Base-by-base conservation (phyloP, 2,113 vertebrate species). In the Riparia riparia region DNA sequence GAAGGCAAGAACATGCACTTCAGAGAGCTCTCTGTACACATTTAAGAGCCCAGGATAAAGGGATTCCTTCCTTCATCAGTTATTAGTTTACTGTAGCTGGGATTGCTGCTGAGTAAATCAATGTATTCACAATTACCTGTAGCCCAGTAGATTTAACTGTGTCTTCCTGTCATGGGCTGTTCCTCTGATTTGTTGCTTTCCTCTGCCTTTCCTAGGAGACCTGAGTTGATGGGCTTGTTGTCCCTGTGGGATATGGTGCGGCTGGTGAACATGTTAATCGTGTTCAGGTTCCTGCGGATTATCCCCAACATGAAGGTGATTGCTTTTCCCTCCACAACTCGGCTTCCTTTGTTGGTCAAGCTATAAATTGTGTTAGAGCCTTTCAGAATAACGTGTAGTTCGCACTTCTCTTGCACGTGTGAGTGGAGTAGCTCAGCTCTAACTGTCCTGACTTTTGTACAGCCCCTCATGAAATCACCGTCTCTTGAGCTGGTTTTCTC, bases 161-260 rank as follows among this genome's bases (percentile, higher is more conserved):
- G 14, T 41, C 41, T 51, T 71, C 49, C 32, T 93, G n/a, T 69
- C 49, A 0, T 9, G 32, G 22, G 5, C 32, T 83, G 11, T 29
- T 82, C 31, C 31, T 84, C 77, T 85, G 26, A 89, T 25, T 31
- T 53, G 8, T 66, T 78, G 0, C 22, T 42, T 81, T 80, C 13
- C 32, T 47, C 37, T 6, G 1, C 64, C 25, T 92, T 60, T 96
- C 32, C 21, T 82, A 99, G 99, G 99, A 97, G 96, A 53, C 98
- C 98, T 0, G 95, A 97, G 28, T 37, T 96, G 45, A 82, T 85
- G 65, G 97, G 97, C 4, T 57, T 98, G 17, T 50, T 99, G 24
- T 98, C 99, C 21, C 97, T 99, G 69, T 99, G 99, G 99, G 99
- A 99, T 93, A 98, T 99, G 98, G 95, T 98, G 15, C 98, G 99